These are phyloP conservation scores for Euborellia annulipes DNA, from an alignment of 1,140 invertebrate genomes.

Conservation along the genomic window DNA sequence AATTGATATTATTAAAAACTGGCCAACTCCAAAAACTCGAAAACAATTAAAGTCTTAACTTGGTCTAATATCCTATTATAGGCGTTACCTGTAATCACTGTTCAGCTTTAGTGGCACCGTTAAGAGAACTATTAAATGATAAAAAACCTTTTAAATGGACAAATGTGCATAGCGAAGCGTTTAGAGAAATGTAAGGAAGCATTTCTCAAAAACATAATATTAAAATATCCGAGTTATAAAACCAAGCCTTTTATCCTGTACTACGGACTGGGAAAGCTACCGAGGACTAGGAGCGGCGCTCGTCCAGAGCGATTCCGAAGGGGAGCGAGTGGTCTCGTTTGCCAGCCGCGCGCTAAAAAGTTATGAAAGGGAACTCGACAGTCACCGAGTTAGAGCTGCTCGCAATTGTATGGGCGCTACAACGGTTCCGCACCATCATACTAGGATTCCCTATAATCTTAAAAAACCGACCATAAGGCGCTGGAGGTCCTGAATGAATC, in stretches of 20 bases:
- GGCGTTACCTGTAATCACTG: too few species aligned
- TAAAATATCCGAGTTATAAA: conserved; percentile 12
- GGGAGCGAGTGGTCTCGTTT: conserved; percentile 11
- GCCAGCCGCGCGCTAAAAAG: conserved; percentile 16
- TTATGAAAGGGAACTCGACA: conserved; percentile 21
- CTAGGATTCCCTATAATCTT: conserved; percentile 22
- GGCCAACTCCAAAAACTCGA: too few species aligned
- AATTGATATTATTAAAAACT: conserved; percentile 1
- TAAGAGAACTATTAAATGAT: too few species aligned
- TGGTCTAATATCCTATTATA: too few species aligned
- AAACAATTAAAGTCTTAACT: too few species aligned
- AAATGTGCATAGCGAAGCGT: conserved; percentile 3
- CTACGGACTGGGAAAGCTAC: too few species aligned
- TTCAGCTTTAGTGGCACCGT: too few species aligned
- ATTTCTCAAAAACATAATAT: not conserved
- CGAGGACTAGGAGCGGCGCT: conserved; percentile 2
- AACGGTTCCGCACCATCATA: conserved; percentile 25
- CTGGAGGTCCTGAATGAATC: conserved; percentile 24
- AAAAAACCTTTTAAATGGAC: too few species aligned
- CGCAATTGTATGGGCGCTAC: conserved; percentile 24
- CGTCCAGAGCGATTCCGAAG: not conserved
- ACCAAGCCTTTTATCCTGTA: conserved; percentile 13
- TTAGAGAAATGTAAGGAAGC: conserved; percentile 2
- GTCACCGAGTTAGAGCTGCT: conserved; percentile 28
- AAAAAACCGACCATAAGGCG: conserved; percentile 27